phyloP scores from a whole-genome alignment of 1,140 invertebrate species.

The Elymnias hypermnestra region DNA sequence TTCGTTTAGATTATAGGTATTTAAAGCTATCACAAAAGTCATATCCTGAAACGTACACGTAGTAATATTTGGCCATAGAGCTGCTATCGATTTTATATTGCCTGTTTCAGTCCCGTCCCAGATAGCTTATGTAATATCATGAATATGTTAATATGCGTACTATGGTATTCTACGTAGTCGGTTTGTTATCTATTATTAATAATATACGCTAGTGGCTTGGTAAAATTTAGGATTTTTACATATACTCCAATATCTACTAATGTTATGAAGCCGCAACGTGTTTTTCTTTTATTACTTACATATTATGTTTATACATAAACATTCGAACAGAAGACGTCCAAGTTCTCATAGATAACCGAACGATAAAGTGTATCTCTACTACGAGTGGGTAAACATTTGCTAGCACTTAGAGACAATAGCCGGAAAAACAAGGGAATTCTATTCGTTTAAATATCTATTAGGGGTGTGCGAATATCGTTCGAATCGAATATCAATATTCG shows the following conservation, averaged over 20 bases:
- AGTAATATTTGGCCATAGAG: neutral
- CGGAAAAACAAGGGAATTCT: constrained; percentile 12
- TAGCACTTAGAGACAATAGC: constrained; percentile 7
- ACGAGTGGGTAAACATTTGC: constrained; percentile 10
- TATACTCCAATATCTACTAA: too few species aligned
- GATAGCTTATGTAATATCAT: neutral
- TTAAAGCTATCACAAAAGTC: neutral
- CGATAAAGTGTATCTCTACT: neutral
- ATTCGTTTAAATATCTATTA: too few species aligned
- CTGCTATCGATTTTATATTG: neutral
- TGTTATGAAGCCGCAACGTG: too few species aligned
- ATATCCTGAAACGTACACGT: neutral
- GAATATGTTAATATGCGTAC: neutral
- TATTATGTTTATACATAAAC: too few species aligned
- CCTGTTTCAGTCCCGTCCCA: neutral
- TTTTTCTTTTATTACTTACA: too few species aligned
- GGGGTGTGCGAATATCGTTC: too few species aligned
- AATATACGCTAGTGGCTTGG: too few species aligned
- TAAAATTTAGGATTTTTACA: too few species aligned
- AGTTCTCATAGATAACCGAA: neutral
- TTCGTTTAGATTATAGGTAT: too few species aligned
- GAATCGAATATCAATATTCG: too few species aligned
- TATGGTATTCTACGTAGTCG: too few species aligned
- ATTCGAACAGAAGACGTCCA: neutral
- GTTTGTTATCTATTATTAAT: too few species aligned